Conservation (phyloP, 1,140 invertebrate genomes). For the Aphelinus atriplicis region DNA sequence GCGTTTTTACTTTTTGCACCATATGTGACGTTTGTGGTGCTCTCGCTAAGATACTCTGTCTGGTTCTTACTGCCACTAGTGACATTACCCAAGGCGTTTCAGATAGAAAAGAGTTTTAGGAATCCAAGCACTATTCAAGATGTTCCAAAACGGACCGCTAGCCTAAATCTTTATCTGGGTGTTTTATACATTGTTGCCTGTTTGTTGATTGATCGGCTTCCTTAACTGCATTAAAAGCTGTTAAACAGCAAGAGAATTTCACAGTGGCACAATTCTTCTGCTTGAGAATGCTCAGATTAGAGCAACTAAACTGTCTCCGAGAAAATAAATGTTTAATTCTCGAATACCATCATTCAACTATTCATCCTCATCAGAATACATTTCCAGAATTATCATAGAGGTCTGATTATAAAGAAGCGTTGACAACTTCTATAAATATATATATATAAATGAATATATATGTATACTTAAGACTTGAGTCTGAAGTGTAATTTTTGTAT, state of each 20-base stretch:
- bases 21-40: conserved; percentile 88
- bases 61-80: conserved; percentile 91
- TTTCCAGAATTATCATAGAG: neutral
- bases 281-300: conserved; percentile 20
- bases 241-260: conserved; percentile 9
- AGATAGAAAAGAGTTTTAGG: conserved; percentile 90
- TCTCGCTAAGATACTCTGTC: conserved; percentile 81
- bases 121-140: conserved; percentile 78
- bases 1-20: conserved; percentile 91
- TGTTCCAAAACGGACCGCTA: conserved; percentile 88
- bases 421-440: conserved; percentile 15
- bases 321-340: neutral
- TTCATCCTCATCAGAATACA: conserved; percentile 10
- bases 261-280: conserved; percentile 20
- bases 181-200: conserved; percentile 87
- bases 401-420: conserved; percentile 1
- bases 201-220: conserved; percentile 60
- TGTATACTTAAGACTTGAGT: conserved; percentile 20
- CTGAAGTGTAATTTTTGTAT: conserved; percentile 33
- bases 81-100: conserved; percentile 87
- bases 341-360: conserved; percentile 4
- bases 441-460: conserved; percentile 8
- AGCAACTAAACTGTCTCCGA: neutral
- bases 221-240: conserved; percentile 50
- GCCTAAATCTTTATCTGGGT: conserved; percentile 90